Percentiles rank a stretch among this genome's conserved stretches.
These are phyloP conservation scores for Ormyrus pomaceus DNA, from an alignment of 2,888 invertebrate species.

Conservation along the genomic window DNA sequence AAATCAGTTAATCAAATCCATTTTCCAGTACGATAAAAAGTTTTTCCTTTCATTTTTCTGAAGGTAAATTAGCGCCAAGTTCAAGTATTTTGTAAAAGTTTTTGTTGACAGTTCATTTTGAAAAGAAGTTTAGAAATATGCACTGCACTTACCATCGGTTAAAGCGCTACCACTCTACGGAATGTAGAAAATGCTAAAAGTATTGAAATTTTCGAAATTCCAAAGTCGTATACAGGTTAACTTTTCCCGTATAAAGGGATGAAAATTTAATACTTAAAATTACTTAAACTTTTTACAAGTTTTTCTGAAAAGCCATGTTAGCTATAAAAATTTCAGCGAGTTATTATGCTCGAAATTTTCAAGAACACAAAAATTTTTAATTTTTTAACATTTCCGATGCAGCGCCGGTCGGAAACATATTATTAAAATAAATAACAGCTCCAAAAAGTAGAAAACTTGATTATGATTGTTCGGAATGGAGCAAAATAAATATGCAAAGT, in stretches of 20 bases:
- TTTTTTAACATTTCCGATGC: too few relatives aligned
- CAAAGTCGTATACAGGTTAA: neutral
- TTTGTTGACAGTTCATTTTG: neutral
- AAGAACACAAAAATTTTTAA: too few relatives aligned
- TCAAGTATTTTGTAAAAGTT: neutral
- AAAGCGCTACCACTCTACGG: neutral
- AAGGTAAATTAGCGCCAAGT: neutral
- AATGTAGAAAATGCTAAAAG: slow-evolving; percentile 3
- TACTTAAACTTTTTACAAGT: neutral
- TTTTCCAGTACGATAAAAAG: too few relatives aligned
- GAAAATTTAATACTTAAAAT: neutral
- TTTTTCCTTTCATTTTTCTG: neutral
- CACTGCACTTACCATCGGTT: neutral
- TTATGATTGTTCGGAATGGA: too few relatives aligned
- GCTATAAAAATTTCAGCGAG: too few relatives aligned
- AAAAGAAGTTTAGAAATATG: neutral
- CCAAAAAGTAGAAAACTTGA: too few relatives aligned
- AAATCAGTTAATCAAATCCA: too few relatives aligned
- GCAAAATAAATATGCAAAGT: slow-evolving; percentile 42
- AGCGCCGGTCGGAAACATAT: too few relatives aligned
- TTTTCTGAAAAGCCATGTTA: neutral
- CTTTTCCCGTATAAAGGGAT: neutral
- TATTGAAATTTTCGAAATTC: neutral
- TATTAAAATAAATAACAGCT: too few relatives aligned
- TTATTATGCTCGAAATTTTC: too few relatives aligned